These are phyloP conservation scores for Halesus radiatus DNA, from an alignment of 1,140 invertebrate genomes.

Conservation along the genomic window DNA sequence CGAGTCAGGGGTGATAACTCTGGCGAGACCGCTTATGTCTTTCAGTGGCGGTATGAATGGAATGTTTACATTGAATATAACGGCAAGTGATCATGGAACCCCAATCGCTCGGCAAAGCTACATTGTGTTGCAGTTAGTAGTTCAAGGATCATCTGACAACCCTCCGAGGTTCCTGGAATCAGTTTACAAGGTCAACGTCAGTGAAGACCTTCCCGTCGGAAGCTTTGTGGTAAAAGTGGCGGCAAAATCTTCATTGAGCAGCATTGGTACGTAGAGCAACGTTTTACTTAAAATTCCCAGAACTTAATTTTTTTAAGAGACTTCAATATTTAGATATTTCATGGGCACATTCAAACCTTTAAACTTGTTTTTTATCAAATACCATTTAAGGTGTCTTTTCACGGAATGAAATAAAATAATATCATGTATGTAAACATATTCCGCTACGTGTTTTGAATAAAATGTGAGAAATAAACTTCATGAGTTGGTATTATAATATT, in stretches of 20 bases:
- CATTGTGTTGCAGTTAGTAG: conserved; percentile 75
- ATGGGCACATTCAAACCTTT: too few species aligned
- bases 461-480: too few species aligned
- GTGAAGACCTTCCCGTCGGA: conserved; percentile 84
- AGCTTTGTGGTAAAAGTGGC: conserved; percentile 83
- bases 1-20: conserved; percentile 81
- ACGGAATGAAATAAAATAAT: too few species aligned
- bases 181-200: conserved; percentile 82
- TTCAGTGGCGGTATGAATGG: conserved; percentile 64
- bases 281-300: too few species aligned
- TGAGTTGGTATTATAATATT: too few species aligned
- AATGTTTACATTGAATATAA: conserved; percentile 80
- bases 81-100: conserved; percentile 85
- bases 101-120: conserved; percentile 77
- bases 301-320: too few species aligned
- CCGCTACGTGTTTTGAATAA: too few species aligned
- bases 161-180: conserved; percentile 85
- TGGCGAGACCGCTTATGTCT: conserved; percentile 78
- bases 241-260: conserved; percentile 79
- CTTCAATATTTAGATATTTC: too few species aligned
- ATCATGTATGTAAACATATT: too few species aligned
- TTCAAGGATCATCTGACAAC: conserved; percentile 82
- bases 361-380: too few species aligned
- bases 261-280: conserved; percentile 68
- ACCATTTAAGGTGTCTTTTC: too few species aligned